Evolutionary conservation across 2,113 vertebrate genomes (phyloP).

Genomic region (Dolichotis patagonum): DNA sequence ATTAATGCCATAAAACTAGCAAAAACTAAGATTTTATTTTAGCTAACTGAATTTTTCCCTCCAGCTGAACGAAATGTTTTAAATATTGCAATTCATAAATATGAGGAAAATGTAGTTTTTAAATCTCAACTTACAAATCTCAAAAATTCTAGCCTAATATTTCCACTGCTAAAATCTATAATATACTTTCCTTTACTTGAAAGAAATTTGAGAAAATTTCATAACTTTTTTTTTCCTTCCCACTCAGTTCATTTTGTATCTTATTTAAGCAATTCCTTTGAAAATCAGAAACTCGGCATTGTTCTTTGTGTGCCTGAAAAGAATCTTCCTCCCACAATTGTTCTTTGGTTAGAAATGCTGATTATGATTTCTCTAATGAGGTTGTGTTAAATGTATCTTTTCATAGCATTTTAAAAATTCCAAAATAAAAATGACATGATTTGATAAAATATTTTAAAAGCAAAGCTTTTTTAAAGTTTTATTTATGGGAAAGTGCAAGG

Average conservation of each 20-base stretch:
- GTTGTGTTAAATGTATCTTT: slow-evolving; percentile 67
- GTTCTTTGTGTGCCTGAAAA: slow-evolving; percentile 76
- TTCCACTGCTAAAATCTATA: slow-evolving; percentile 6
- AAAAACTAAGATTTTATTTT: slow-evolving; percentile 31
- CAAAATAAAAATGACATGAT: slow-evolving; percentile 67
- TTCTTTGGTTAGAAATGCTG: slow-evolving; percentile 66
- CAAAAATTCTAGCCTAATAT: slow-evolving; percentile 20
- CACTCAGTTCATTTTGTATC: slow-evolving; percentile 56
- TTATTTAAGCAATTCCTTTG: slow-evolving; percentile 69
- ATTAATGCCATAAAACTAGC: background rate
- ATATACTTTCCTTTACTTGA: slow-evolving; percentile 39
- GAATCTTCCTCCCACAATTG: slow-evolving; percentile 77
- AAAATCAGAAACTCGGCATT: slow-evolving; percentile 75
- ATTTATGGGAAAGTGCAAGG: background rate
- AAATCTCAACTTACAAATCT: background rate
- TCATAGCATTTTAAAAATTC: slow-evolving; percentile 64
- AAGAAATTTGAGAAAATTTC: slow-evolving; percentile 58
- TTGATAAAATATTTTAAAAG: slow-evolving; percentile 65
- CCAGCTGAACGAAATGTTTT: slow-evolving; percentile 48
- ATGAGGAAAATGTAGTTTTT: slow-evolving; percentile 11
- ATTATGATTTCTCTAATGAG: slow-evolving; percentile 56
- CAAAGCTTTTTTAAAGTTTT: slow-evolving; percentile 55
- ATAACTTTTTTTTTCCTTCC: background rate
- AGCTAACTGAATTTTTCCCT: background rate
- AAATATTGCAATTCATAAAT: background rate